Evolutionary conservation across 2,797 vertebrate species (phyloP), one percentile per base, ranked within the genome.

Genomic region (Anas flavirostris): DNA sequence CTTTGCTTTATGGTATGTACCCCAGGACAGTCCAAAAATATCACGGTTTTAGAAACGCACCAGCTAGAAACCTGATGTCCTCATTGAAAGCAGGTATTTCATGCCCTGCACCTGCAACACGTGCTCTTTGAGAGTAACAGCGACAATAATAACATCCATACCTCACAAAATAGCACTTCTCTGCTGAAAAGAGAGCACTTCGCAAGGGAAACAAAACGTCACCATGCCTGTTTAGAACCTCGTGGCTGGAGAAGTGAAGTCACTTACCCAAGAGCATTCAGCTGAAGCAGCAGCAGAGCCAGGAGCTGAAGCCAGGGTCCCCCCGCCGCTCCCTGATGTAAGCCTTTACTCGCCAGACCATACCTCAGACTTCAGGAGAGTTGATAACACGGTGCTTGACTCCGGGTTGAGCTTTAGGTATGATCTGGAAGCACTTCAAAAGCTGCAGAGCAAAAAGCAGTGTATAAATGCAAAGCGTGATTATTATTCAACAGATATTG

Each of bases 401-500:
- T 48, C 43, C 10, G 25, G 12, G 41, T 14, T 43, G 29, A 91
- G 60, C 46, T 83, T 73, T 7, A 46, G 56, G 62, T 74, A 44
- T 31, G 31, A 26, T 43, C 83, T 82, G 91, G 81, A 93, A 90
- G 31, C 41, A 25, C 72, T 91, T 94, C 88, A 88, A 90, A 93
- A 93, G 53, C 93, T 90, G 72, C 44, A 83, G 90, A 82, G 88
- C 84, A 91, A 91, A 92, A 91, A 91, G 18, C 56, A 15, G 70
- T 3, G 17, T 64, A 62, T 82, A 84, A 94, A 91, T 93, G 78
- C 78, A 90, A 85, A 95, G 72, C 2, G 2, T 73, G 55, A 80
- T 94, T 90, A 85, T 85, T 91, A 94, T 94, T 94, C 95, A 84
- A 72, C 75, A 56, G 74, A 93, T 94, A 96, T 35, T 66, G 75